Conservation (phyloP, 1,140 invertebrate species). For the Drosophila funebris region DNA sequence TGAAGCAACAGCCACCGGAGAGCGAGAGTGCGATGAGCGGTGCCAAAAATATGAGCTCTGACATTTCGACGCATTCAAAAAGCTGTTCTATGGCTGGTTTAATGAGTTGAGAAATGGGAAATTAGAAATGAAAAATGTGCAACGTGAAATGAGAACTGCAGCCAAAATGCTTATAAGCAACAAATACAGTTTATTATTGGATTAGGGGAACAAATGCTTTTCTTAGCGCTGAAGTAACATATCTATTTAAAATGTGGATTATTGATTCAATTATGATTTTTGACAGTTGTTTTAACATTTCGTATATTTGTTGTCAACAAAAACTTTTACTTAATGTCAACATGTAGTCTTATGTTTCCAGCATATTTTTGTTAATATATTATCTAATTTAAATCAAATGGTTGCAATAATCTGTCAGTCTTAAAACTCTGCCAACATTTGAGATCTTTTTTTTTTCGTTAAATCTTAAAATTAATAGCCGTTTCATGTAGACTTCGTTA, state of each 20-base stretch:
- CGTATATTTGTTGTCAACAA: too few species aligned
- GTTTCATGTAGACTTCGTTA: slow-evolving; percentile 50
- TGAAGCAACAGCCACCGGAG: background rate
- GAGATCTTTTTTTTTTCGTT: slow-evolving; percentile 35
- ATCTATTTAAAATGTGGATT: background rate
- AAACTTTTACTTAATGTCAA: too few species aligned
- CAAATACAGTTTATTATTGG: slow-evolving; percentile 25
- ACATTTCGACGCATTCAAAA: slow-evolving; percentile 24
- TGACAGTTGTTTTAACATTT: too few species aligned
- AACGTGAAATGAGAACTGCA: background rate
- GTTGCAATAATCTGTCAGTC: slow-evolving; percentile 15
- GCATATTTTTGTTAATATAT: background rate
- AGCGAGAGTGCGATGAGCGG: slow-evolving; percentile 16
- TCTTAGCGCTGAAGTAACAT: background rate
- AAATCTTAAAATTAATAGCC: slow-evolving; percentile 73
- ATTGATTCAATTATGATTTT: background rate
- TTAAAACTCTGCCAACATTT: slow-evolving; percentile 28
- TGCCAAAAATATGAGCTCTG: slow-evolving; percentile 63
- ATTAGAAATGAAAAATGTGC: slow-evolving; percentile 1
- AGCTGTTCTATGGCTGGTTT: slow-evolving; percentile 14
- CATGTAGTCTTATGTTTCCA: background rate
- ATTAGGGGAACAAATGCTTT: background rate
- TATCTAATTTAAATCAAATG: slow-evolving; percentile 5
- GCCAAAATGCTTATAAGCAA: slow-evolving; percentile 10
- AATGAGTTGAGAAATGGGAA: slow-evolving; percentile 31